phyloP scores from a whole-genome alignment of 2,888 invertebrate species.

The Agrochola circellaris region DNA sequence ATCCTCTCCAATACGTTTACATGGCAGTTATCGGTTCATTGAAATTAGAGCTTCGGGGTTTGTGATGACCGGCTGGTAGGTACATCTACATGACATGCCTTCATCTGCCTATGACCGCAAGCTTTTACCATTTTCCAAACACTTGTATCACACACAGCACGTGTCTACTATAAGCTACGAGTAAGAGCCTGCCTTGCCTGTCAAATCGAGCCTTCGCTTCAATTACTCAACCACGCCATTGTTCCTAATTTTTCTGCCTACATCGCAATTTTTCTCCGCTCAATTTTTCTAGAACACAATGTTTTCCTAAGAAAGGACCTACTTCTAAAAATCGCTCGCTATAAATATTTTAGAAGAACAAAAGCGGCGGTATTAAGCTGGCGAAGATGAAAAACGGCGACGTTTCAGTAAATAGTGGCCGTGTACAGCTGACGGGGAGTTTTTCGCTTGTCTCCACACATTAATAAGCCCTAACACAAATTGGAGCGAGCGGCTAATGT shows the following conservation, averaged over 20 bases:
- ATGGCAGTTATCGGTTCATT: background rate
- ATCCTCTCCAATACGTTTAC: background rate
- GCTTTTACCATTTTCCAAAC: background rate
- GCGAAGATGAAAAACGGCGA: conserved; percentile 65
- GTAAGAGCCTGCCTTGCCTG: background rate
- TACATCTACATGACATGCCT: background rate
- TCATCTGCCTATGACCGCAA: background rate
- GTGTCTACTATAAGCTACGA: background rate
- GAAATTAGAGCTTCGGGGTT: background rate
- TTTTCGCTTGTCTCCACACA: conserved; percentile 78
- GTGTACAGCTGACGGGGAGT: conserved; percentile 70
- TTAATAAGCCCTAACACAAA: conserved; percentile 82
- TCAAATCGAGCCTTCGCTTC: conserved; percentile 11
- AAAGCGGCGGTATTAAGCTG: conserved; percentile 54
- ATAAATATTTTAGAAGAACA: conserved; percentile 64
- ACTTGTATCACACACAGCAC: background rate
- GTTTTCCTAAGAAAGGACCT: conserved; percentile 28
- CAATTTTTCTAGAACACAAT: conserved; percentile 35
- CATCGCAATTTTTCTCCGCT: conserved; percentile 19
- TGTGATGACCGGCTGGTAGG: background rate
- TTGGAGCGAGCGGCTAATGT: conserved; percentile 74
- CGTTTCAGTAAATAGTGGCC: conserved; percentile 66
- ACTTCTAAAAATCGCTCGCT: conserved; percentile 47
- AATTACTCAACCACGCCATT: conserved; percentile 26
- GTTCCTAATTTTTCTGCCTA: conserved; percentile 6